A percentile compares a stretch with the other conserved stretches of the same genome.
Conservation (phyloP, 2,113 vertebrate species). For the Ramphastos sulfuratus region DNA sequence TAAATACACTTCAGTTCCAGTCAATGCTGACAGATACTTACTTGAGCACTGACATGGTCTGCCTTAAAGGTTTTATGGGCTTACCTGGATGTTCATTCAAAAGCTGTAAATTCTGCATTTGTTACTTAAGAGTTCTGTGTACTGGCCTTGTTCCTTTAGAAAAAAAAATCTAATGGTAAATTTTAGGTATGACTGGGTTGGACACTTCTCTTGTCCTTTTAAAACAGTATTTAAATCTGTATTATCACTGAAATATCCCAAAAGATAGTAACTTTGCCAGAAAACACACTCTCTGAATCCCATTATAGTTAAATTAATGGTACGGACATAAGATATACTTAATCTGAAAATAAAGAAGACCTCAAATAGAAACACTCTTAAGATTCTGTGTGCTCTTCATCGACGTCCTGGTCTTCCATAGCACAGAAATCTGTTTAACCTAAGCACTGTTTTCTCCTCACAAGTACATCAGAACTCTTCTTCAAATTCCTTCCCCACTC, state of each 20-base stretch:
- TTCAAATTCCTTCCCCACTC: not conserved
- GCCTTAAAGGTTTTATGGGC: not conserved
- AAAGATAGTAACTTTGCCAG: not conserved
- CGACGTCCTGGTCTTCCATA: accelerated
- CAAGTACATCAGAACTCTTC: not conserved
- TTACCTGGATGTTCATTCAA: not conserved
- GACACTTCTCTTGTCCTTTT: not conserved
- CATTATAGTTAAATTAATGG: not conserved
- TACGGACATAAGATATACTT: accelerated
- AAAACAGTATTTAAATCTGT: not conserved
- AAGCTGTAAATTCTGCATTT: not conserved
- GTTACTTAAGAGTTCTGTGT: not conserved
- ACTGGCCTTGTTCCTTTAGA: not conserved
- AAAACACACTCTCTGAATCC: not conserved
- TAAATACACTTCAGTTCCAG: not conserved
- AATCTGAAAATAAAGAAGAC: not conserved
- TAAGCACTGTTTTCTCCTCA: not conserved
- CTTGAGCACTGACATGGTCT: not conserved
- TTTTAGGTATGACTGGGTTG: not conserved
- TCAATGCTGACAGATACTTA: not conserved
- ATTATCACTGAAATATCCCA: accelerated
- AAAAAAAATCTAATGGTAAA: not conserved
- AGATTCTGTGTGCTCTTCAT: too few species aligned
- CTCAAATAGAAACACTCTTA: not conserved
- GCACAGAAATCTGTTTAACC: not conserved